Conservation (phyloP, 2,797 vertebrate genomes). For the Anniella stebbinsi region DNA sequence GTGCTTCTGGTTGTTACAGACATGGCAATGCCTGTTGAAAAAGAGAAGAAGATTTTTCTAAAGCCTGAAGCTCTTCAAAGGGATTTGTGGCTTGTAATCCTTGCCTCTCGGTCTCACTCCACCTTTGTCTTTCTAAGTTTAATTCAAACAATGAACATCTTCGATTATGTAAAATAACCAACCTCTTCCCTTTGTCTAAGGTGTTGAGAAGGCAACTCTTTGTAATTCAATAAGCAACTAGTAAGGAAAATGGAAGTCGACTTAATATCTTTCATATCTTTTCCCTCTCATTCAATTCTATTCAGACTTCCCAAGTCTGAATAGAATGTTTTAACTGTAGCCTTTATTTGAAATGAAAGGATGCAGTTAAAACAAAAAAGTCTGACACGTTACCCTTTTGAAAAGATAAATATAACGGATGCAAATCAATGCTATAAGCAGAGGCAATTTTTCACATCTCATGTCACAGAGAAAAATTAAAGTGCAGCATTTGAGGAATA, state of each 20-base stretch:
- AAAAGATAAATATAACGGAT: not conserved
- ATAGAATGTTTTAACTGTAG: no score
- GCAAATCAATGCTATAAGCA: not conserved
- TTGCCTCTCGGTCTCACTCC: conserved; percentile 46
- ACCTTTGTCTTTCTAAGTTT: conserved; percentile 60
- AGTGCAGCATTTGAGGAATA: not conserved
- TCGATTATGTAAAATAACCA: conserved; percentile 52
- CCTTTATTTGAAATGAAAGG: not conserved
- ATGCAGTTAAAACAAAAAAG: not conserved
- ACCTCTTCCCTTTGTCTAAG: conserved; percentile 47
- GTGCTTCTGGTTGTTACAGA: conserved; percentile 57
- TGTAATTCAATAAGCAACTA: conserved; percentile 8
- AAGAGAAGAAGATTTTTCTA: conserved; percentile 55
- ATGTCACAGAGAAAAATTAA: not conserved
- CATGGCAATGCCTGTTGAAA: conserved; percentile 48
- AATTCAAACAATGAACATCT: conserved; percentile 53
- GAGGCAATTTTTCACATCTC: not conserved
- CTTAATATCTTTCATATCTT: conserved; percentile 24
- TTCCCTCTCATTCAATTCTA: not conserved
- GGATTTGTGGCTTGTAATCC: conserved; percentile 60
- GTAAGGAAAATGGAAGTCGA: not conserved
- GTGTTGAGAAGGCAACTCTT: conserved; percentile 38
- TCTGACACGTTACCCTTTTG: not conserved
- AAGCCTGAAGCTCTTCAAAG: conserved; percentile 70
- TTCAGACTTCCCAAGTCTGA: conserved; percentile 1